These are phyloP conservation scores for Odobenus rosmarus DNA, from an alignment of 2,113 vertebrate genomes.

Conservation along the genomic window DNA sequence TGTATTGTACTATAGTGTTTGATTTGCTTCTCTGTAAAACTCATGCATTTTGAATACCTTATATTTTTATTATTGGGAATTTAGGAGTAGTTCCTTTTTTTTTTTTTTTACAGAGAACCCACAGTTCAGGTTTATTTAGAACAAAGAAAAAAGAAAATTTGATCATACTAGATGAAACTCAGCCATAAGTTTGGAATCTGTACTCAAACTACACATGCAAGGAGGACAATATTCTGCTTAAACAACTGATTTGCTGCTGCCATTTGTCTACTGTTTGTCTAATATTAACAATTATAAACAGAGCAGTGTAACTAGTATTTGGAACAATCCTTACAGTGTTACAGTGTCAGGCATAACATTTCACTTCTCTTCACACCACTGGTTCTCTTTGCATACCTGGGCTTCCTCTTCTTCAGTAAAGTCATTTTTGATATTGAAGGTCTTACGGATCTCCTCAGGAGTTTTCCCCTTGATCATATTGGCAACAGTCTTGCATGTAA, in stretches of 20 bases:
- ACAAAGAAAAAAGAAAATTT: slow-evolving; percentile 84
- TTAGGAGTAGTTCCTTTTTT: too few species aligned
- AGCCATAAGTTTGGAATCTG: slow-evolving; percentile 79
- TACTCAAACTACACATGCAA: slow-evolving; percentile 89
- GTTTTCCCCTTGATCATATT: slow-evolving; percentile 99
- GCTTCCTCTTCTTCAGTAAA: slow-evolving; percentile 99
- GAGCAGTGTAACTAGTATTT: slow-evolving; percentile 97
- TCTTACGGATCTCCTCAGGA: slow-evolving; percentile 99
- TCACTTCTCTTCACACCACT: slow-evolving; percentile 99
- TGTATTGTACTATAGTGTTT: not conserved
- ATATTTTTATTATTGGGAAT: too few species aligned
- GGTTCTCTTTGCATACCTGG: slow-evolving; percentile 99
- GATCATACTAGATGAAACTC: slow-evolving; percentile 84
- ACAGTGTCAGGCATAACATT: slow-evolving; percentile 86
- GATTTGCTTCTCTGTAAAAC: not conserved
- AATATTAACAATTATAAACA: slow-evolving; percentile 97
- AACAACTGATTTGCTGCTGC: slow-evolving; percentile 89
- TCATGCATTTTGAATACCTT: not conserved
- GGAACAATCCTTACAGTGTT: slow-evolving; percentile 93
- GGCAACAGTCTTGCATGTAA: slow-evolving; percentile 99
- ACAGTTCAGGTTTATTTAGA: slow-evolving; percentile 86
- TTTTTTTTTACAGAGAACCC: too few species aligned
- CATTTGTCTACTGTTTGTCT: slow-evolving; percentile 93
- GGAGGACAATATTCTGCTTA: slow-evolving; percentile 90
- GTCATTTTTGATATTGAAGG: slow-evolving; percentile 99